A percentile compares a stretch with the other conserved stretches of the same genome.
Conservation (phyloP, 2,113 vertebrate species). For the Guaruba guarouba region DNA sequence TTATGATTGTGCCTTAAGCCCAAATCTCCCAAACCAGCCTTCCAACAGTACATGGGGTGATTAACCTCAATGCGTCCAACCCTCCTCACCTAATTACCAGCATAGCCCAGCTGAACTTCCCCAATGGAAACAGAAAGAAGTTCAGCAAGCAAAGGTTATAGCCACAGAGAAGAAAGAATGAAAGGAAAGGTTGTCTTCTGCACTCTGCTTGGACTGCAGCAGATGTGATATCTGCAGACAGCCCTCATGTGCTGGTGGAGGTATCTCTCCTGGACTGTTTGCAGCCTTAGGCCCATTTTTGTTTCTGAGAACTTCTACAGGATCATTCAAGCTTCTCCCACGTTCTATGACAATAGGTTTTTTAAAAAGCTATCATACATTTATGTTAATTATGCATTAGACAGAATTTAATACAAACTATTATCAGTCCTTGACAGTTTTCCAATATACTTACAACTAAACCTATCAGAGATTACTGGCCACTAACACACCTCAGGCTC, state of each 20-base stretch:
- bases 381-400: not conserved
- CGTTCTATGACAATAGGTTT: not conserved
- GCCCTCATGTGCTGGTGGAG: too few relatives aligned
- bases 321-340: not conserved
- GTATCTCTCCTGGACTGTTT: not conserved
- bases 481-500: not conserved
- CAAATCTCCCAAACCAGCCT: not conserved
- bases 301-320: not conserved
- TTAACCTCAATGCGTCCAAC: not conserved
- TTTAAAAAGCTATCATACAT: not conserved
- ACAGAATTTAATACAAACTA: not conserved
- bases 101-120: not conserved
- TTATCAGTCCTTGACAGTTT: not conserved
- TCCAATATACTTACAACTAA: constrained; percentile 13
- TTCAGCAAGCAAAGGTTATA: constrained; percentile 4
- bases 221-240: not conserved
- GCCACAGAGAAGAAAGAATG: not conserved
- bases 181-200: not conserved
- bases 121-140: constrained; percentile 11
- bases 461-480: constrained; percentile 4
- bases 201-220: not conserved
- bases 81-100: not conserved
- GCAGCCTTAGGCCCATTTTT: not conserved
- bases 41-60: not conserved
- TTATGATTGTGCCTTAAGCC: constrained; percentile 25